Evolutionary conservation across 2,113 vertebrate genomes (phyloP).

Genomic region (Lates calcarifer): DNA sequence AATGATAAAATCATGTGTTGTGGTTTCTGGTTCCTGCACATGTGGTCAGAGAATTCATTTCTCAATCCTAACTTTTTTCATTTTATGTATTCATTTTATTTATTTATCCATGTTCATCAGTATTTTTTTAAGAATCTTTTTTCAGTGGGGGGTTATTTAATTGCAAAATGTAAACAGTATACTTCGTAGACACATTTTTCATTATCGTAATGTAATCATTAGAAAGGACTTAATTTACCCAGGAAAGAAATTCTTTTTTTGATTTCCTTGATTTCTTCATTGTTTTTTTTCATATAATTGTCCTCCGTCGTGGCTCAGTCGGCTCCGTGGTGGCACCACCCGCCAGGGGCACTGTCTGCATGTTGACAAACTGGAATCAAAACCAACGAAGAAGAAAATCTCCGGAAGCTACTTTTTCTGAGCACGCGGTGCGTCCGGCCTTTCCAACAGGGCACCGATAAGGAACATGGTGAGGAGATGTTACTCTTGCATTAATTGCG

Average conservation of each 20-base stretch:
- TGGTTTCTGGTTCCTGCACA: background rate
- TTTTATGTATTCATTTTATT: background rate
- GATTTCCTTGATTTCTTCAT: too few species aligned
- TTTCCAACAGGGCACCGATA: conserved; percentile 75
- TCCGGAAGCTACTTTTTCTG: conserved; percentile 70
- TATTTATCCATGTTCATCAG: background rate
- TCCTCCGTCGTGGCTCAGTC: background rate
- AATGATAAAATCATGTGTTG: background rate
- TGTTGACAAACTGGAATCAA: accelerated
- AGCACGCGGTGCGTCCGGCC: conserved; percentile 80
- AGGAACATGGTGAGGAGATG: conserved; percentile 69
- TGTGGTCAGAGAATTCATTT: background rate
- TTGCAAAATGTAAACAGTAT: too few species aligned
- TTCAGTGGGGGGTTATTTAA: background rate
- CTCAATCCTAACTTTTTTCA: too few species aligned
- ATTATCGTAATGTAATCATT: too few species aligned
- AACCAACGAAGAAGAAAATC: conserved; percentile 50
- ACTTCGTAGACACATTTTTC: background rate
- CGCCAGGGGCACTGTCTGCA: conserved; percentile 12
- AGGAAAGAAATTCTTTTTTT: background rate
- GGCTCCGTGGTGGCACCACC: background rate
- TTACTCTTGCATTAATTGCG: accelerated
- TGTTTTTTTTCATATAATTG: background rate
- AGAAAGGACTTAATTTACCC: too few species aligned
- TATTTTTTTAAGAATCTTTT: background rate